A percentile compares a stretch with the other conserved stretches of the same genome.
phyloP scores from a whole-genome alignment of 2,797 vertebrate species.

The Gambusia yucatana region DNA sequence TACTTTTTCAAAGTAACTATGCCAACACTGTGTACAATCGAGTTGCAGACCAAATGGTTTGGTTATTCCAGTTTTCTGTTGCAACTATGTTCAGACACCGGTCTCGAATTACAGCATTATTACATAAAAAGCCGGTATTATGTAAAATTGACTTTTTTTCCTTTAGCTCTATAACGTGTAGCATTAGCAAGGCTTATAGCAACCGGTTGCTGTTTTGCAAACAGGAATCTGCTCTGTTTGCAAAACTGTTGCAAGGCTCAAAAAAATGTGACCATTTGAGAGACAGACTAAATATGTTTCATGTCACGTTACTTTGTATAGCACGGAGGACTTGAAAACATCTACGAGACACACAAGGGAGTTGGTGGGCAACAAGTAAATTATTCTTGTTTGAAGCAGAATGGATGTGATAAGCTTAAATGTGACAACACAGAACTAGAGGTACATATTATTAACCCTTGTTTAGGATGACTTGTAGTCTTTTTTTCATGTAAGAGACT shows the following conservation, averaged over 20 bases:
- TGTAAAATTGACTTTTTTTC: too few relatives aligned
- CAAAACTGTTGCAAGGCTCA: constrained; percentile 17
- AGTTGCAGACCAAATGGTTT: background rate
- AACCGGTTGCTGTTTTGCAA: background rate
- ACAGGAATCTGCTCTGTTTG: constrained; percentile 13
- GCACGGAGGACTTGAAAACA: constrained; percentile 35
- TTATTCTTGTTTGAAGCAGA: constrained; percentile 25
- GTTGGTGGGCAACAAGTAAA: constrained; percentile 44
- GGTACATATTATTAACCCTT: background rate
- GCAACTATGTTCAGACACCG: background rate
- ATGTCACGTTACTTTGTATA: constrained; percentile 35
- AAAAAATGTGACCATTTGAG: constrained; percentile 4
- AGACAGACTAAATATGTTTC: constrained; percentile 27
- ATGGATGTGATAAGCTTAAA: constrained; percentile 11
- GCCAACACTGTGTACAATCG: too few relatives aligned
- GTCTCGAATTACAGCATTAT: background rate
- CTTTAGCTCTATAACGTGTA: too few relatives aligned
- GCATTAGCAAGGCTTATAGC: background rate
- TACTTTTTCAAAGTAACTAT: too few relatives aligned
- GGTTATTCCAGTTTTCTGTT: background rate
- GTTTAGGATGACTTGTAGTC: constrained; percentile 8
- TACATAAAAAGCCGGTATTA: background rate
- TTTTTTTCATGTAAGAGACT: constrained; percentile 17
- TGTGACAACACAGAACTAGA: constrained; percentile 6
- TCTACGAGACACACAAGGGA: constrained; percentile 25